Evolutionary conservation across 1,140 invertebrate genomes (phyloP).

Genomic region (Drosophila mauritiana): DNA sequence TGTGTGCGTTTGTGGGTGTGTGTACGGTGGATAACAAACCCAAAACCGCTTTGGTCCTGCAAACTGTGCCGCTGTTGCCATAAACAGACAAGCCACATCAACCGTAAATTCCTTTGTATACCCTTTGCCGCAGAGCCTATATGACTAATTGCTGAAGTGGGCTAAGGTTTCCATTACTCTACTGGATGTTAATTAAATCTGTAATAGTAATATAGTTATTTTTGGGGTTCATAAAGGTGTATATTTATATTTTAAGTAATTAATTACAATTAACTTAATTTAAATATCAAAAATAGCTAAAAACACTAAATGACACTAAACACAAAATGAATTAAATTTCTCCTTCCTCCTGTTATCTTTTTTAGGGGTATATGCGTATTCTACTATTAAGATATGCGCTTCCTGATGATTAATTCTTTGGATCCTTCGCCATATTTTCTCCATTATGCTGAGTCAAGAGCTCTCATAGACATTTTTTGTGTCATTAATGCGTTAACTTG

Average conservation of each 20-base stretch:
- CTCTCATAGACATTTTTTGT: not conserved
- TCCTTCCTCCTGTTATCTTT: too few species aligned
- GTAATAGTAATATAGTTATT: not conserved
- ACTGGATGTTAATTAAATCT: not conserved
- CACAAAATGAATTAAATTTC: too few species aligned
- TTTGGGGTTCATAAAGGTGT: not conserved
- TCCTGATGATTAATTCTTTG: not conserved
- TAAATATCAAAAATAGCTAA: too few species aligned
- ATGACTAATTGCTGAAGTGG: not conserved
- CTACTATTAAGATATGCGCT: not conserved
- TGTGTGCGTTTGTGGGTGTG: constrained; percentile 10
- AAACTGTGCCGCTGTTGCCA: constrained; percentile 8
- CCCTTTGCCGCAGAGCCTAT: not conserved
- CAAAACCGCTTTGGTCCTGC: constrained; percentile 59
- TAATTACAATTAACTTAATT: too few species aligned
- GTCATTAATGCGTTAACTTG: constrained; percentile 4
- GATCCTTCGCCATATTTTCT: not conserved
- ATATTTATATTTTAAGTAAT: not conserved
- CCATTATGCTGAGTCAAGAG: constrained; percentile 10
- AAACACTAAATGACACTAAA: too few species aligned
- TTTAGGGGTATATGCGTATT: not conserved
- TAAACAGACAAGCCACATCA: constrained; percentile 57
- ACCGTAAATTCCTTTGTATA: constrained; percentile 56
- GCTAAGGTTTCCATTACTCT: not conserved
- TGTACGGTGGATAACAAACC: constrained; percentile 58